phyloP scores from a whole-genome alignment of 1,140 invertebrate species.

The Acromyrmex echinatior region DNA sequence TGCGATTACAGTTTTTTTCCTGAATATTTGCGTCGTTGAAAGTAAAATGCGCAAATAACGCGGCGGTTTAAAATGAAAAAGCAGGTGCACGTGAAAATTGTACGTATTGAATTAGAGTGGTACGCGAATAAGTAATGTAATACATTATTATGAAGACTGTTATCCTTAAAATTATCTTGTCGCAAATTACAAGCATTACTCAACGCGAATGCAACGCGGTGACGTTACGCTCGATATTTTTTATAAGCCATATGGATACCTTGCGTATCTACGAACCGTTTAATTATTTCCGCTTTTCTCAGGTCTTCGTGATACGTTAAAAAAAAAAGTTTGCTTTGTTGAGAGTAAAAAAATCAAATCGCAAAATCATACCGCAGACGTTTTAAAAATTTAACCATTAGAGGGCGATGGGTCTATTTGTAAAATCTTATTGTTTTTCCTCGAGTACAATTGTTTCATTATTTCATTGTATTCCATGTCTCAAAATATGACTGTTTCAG shows the following conservation, averaged over 20 bases:
- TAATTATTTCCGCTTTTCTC: slow-evolving; percentile 64
- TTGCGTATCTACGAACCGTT: slow-evolving; percentile 59
- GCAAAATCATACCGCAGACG: not conserved
- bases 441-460: too few species aligned
- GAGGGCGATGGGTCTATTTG: too few species aligned
- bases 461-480: too few species aligned
- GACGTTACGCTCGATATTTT: slow-evolving; percentile 60
- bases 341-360: not conserved
- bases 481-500: too few species aligned
- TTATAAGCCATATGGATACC: slow-evolving; percentile 64
- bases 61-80: slow-evolving; percentile 20
- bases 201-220: not conserved
- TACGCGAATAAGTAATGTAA: not conserved
- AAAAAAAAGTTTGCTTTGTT: not conserved
- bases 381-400: not conserved
- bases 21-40: not conserved
- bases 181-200: slow-evolving; percentile 66
- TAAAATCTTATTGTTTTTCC: too few species aligned
- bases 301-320: not conserved
- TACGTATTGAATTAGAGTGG: slow-evolving; percentile 21
- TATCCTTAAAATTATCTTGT: slow-evolving; percentile 65
- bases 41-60: slow-evolving; percentile 15
- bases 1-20: slow-evolving; percentile 15
- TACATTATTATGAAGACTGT: slow-evolving; percentile 8
- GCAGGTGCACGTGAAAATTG: slow-evolving; percentile 40